These are phyloP conservation scores for Erebia ligea DNA, from an alignment of 2,888 invertebrate species.

Conservation along the genomic window DNA sequence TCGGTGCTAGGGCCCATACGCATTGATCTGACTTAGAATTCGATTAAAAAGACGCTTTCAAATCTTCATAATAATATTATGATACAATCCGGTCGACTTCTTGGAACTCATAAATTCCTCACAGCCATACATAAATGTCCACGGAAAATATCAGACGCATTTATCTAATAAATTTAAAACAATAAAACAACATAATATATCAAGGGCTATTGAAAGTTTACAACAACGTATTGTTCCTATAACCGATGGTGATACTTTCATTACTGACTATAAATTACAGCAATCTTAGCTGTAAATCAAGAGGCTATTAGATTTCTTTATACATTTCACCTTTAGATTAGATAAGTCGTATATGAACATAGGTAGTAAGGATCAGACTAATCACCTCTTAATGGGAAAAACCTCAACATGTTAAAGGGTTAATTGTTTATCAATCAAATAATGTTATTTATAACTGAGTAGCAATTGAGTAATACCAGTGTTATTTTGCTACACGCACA, in stretches of 20 bases:
- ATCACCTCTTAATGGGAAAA: no score
- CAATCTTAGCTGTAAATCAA: conserved; percentile 36
- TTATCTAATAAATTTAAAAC: conserved; percentile 10
- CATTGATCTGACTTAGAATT: no score
- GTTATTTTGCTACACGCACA: no score
- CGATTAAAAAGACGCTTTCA: no score
- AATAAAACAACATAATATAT: background rate
- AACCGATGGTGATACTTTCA: conserved; percentile 30
- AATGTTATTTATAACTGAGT: no score
- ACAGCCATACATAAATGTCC: background rate
- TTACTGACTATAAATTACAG: conserved; percentile 38
- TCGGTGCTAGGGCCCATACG: no score
- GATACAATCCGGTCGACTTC: no score
- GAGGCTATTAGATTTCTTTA: conserved; percentile 12
- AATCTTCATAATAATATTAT: no score
- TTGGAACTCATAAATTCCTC: background rate
- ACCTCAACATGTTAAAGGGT: no score
- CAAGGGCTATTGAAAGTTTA: conserved; percentile 17
- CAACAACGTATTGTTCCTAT: conserved; percentile 21
- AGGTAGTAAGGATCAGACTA: no score
- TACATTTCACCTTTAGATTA: background rate
- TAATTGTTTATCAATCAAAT: no score
- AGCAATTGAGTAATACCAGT: no score
- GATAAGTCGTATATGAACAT: background rate
- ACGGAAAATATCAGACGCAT: background rate